Percentiles rank a stretch among this genome's conserved stretches.
phyloP scores from a whole-genome alignment of 2,113 vertebrate species.

The Corythoichthys intestinalis region DNA sequence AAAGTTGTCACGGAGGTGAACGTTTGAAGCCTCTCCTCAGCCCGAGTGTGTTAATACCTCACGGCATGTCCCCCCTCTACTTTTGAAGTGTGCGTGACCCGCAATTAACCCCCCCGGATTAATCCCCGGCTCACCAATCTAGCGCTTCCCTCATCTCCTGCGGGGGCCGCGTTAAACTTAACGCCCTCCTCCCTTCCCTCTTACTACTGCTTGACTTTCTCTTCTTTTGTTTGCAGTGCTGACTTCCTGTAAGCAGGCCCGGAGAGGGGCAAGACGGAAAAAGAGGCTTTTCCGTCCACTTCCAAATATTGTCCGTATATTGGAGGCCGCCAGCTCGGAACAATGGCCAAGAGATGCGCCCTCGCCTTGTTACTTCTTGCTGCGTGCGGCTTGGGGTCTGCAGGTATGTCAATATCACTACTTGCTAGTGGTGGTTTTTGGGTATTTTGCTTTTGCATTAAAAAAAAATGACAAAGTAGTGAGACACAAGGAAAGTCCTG shows the following conservation, averaged over 20 bases:
- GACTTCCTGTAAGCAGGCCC: slow-evolving; percentile 31
- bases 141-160: slow-evolving; percentile 25
- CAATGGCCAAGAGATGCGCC: slow-evolving; percentile 49
- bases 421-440: background rate
- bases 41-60: slow-evolving; percentile 48
- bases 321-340: slow-evolving; percentile 26
- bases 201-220: slow-evolving; percentile 38
- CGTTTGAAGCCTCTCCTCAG: slow-evolving; percentile 18
- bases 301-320: slow-evolving; percentile 15
- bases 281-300: slow-evolving; percentile 12
- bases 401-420: slow-evolving; percentile 58
- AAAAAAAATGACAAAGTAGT: background rate
- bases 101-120: slow-evolving; percentile 47
- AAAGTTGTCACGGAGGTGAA: slow-evolving; percentile 30
- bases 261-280: slow-evolving; percentile 21
- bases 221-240: slow-evolving; percentile 36
- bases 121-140: slow-evolving; percentile 41
- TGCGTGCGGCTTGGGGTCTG: slow-evolving; percentile 51
- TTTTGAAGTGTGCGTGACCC: slow-evolving; percentile 45
- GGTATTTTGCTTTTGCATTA: background rate
- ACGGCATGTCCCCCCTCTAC: slow-evolving; percentile 28
- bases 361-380: slow-evolving; percentile 48
- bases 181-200: slow-evolving; percentile 19
- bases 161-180: slow-evolving; percentile 22
- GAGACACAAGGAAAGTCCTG: background rate